Percentiles rank a stretch among this genome's conserved stretches.
phyloP scores from a whole-genome alignment of 1,140 invertebrate species.

The Solenopsis fugax region DNA sequence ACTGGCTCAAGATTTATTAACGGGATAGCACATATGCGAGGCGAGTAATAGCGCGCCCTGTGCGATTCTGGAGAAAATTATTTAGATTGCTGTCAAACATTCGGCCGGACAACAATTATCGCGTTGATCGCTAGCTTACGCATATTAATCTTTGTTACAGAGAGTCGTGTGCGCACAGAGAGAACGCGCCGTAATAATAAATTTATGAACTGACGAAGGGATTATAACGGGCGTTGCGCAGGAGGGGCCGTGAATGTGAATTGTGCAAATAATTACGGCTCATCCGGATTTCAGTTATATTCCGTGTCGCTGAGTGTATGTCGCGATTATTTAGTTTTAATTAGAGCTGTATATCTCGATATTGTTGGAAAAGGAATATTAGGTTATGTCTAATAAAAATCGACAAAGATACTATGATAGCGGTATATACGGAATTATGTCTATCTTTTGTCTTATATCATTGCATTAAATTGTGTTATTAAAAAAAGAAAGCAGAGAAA shows the following conservation, averaged over 20 bases:
- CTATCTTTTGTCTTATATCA: neutral
- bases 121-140: constrained; percentile 50
- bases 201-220: constrained; percentile 61
- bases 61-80: constrained; percentile 37
- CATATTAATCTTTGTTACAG: constrained; percentile 58
- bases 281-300: constrained; percentile 41
- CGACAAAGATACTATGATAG: neutral
- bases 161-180: neutral
- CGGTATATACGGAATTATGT: neutral
- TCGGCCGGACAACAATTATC: constrained; percentile 47
- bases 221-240: neutral
- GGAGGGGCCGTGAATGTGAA: constrained; percentile 7
- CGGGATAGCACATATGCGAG: neutral
- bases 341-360: neutral
- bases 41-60: constrained; percentile 1
- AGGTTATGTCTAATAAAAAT: neutral
- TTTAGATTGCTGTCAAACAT: constrained; percentile 50
- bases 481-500: neutral
- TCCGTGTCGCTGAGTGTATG: constrained; percentile 1
- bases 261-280: constrained; percentile 57
- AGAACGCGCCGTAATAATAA: constrained; percentile 39
- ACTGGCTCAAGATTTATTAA: constrained; percentile 44
- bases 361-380: neutral
- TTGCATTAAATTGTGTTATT: neutral
- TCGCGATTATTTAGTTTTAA: constrained; percentile 43